Percentiles rank a stretch among this genome's conserved stretches.
Conservation (phyloP, 2,797 vertebrate species). For the Benthosema pterotum region DNA sequence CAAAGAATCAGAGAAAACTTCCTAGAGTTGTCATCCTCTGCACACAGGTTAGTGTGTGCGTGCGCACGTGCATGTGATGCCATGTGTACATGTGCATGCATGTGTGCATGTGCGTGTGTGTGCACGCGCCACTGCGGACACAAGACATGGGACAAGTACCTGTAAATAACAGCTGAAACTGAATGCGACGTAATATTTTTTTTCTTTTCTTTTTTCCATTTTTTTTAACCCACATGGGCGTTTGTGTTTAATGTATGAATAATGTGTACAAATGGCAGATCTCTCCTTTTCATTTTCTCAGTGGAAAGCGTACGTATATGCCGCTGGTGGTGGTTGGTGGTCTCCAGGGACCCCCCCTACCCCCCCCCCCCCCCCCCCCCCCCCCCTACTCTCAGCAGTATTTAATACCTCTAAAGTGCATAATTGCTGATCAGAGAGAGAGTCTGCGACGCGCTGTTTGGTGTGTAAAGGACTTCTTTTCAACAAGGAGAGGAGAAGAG, state of each 20-base stretch:
- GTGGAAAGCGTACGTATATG: constrained; percentile 63
- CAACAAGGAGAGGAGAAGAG: constrained; percentile 52
- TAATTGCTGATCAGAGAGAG: constrained; percentile 80
- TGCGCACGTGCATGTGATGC: no score
- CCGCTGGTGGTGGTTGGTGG: constrained; percentile 44
- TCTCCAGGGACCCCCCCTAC: constrained; percentile 66
- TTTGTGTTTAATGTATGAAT: constrained; percentile 73
- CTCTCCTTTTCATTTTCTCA: constrained; percentile 68
- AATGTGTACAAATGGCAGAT: constrained; percentile 77
- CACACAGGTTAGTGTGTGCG: not conserved
- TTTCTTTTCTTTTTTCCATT: no score
- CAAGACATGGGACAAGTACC: constrained; percentile 37
- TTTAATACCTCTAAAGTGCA: constrained; percentile 80
- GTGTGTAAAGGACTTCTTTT: constrained; percentile 72
- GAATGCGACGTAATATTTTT: constrained; percentile 65
- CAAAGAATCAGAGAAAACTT: no score
- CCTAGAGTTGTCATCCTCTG: constrained; percentile 47
- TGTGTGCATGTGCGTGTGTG: not conserved
- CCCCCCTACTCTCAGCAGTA: constrained; percentile 56
- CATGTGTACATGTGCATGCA: no score
- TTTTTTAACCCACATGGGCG: constrained; percentile 24
- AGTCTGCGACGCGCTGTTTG: constrained; percentile 70
- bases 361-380: constrained; percentile 4
- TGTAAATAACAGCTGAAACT: constrained; percentile 66
- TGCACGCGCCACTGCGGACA: constrained; percentile 9